Evolutionary conservation across 2,888 invertebrate genomes (phyloP).

Genomic region (Amorpha juglandis): DNA sequence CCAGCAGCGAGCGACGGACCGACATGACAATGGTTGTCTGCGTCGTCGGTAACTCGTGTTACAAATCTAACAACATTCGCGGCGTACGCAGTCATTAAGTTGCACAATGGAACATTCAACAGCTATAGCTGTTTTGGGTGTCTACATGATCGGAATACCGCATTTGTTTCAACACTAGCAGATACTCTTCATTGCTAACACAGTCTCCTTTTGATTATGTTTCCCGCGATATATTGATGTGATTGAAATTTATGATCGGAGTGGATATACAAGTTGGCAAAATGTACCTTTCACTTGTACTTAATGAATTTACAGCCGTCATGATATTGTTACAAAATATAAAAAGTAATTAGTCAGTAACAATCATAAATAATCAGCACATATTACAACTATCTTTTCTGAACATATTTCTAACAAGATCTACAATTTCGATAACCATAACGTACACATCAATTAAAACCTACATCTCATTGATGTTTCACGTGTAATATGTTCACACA

Average conservation of each 20-base stretch:
- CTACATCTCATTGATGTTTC: not conserved
- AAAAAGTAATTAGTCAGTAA: not conserved
- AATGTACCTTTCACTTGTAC: not conserved
- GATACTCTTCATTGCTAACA: conserved; percentile 24
- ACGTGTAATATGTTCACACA: conserved; percentile 29
- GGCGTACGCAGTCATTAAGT: conserved; percentile 56
- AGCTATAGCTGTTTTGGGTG: conserved; percentile 61
- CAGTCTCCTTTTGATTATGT: conserved; percentile 33
- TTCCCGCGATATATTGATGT: conserved; percentile 2
- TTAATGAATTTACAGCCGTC: not conserved
- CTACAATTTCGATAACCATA: not conserved
- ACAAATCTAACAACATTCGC: conserved; percentile 53
- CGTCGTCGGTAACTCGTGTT: conserved; percentile 46
- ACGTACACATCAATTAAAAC: not conserved
- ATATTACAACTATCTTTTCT: too few relatives aligned
- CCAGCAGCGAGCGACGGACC: conserved; percentile 1
- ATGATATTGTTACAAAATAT: not conserved
- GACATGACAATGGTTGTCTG: not conserved
- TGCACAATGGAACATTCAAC: conserved; percentile 73
- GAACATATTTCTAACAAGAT: not conserved
- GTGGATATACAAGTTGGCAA: not conserved
- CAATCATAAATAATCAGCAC: too few relatives aligned
- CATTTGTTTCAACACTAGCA: conserved; percentile 51
- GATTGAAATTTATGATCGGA: not conserved
- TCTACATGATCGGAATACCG: conserved; percentile 63